phyloP scores from a whole-genome alignment of 2,113 vertebrate genomes.

The Ellobius talpinus region DNA sequence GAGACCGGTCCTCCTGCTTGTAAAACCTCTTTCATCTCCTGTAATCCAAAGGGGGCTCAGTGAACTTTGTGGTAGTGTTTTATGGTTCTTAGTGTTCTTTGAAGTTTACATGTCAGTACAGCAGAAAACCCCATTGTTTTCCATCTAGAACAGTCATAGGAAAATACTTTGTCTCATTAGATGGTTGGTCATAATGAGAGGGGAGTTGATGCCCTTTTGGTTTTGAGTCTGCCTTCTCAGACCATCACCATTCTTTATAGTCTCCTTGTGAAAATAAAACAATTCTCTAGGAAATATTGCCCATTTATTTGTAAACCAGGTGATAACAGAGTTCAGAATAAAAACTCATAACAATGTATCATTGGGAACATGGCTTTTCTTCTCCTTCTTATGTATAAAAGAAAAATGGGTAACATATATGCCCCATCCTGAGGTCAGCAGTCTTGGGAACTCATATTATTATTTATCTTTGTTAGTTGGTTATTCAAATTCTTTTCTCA shows the following conservation, averaged over 20 bases:
- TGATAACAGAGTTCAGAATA: not conserved
- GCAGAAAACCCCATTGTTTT: not conserved
- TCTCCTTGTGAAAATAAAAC: not conserved
- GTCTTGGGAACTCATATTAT: not conserved
- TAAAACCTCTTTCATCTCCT: not conserved
- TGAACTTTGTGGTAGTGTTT: not conserved
- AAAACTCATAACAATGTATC: not conserved
- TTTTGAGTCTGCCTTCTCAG: not conserved
- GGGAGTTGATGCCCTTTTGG: not conserved
- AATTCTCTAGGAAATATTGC: not conserved
- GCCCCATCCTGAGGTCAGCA: not conserved
- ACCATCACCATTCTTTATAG: not conserved
- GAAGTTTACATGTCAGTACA: not conserved
- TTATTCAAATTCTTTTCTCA: constrained; percentile 45
- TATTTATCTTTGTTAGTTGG: not conserved
- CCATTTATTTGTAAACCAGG: not conserved
- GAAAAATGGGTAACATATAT: not conserved
- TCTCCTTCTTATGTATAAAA: not conserved
- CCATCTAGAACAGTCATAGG: not conserved
- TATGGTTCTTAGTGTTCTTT: constrained; percentile 25
- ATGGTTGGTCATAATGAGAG: not conserved
- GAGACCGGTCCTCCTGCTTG: too few relatives aligned
- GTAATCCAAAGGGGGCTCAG: not conserved
- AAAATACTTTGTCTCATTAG: constrained; percentile 1
- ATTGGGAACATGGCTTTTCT: not conserved